These are phyloP conservation scores for Eptesicus fuscus DNA, from an alignment of 2,113 vertebrate species.

Conservation along the genomic window DNA sequence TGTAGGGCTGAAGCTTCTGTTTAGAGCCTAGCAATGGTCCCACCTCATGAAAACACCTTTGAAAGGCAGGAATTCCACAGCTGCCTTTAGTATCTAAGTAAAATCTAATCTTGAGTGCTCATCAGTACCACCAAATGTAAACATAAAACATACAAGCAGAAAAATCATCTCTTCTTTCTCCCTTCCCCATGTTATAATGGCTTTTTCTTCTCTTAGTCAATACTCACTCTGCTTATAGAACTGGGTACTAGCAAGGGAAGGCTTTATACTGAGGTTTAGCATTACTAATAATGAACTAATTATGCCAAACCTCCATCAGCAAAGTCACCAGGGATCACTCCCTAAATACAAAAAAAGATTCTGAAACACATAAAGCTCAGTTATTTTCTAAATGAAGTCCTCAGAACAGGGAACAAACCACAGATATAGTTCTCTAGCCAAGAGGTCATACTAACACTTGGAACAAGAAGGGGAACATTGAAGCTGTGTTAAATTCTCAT, in stretches of 20 bases:
- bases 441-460: slow-evolving; percentile 24
- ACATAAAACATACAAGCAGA: neutral
- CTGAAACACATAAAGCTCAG: neutral
- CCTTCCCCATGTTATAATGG: neutral
- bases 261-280: neutral
- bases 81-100: neutral
- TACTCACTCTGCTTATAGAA: slow-evolving; percentile 5
- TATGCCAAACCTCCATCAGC: neutral
- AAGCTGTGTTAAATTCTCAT: slow-evolving; percentile 49
- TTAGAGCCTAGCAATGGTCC: neutral
- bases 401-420: slow-evolving; percentile 17
- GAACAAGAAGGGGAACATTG: slow-evolving; percentile 33
- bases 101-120: neutral
- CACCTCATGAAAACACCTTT: neutral
- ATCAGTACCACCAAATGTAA: neutral
- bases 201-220: slow-evolving; percentile 38
- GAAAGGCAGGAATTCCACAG: neutral
- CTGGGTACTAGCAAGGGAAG: neutral
- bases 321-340: neutral
- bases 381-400: slow-evolving; percentile 30
- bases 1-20: neutral
- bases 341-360: slow-evolving; percentile 9
- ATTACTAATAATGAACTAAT: neutral
- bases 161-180: neutral
- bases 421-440: neutral